Base-by-base conservation (phyloP, 2,888 invertebrate genomes). In the Oligia latruncula region DNA sequence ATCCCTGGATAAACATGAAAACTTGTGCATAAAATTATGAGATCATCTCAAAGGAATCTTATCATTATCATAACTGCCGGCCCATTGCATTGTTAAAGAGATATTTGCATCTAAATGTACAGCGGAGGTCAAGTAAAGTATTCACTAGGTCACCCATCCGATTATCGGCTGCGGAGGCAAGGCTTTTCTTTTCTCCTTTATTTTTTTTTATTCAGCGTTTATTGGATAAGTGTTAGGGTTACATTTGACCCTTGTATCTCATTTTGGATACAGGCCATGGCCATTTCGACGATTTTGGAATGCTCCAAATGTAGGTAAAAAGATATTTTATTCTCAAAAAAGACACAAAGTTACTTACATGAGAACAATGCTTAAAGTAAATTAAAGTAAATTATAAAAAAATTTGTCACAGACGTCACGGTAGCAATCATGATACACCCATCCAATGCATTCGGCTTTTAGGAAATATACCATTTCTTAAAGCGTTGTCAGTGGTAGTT, bases 101-200 rank as follows among this genome's bases (percentile, higher is more conserved):
- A 80, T 78, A 89, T 88, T 88, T 89, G 89, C 86, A 88, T 88
- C 71, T 89, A 77, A 88, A 89, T 85, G 82, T 77, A 73, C 74
- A 74, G 35, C 40, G 80, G 84, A 86, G 83, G 86, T 84, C 78
- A 82, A 78, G 78, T 78, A 73, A 83, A 84, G 80, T 81, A 86
- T 83, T 83, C 67, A 78, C 72, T 87, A 86, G 88, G 82, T 87
- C 86, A 79, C 55, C 74, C 77, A 83, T 81, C 73, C 35, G 55
- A 80, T 77, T 84, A 65, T 52, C 17, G 17, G 29, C 40, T 17
- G 68, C 43, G 46, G 68, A 77, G n/a, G n/a, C 0, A 20, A 64
- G 58, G n/a, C 1, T 68, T 68, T 71, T 62, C 13, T 72, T 60
- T n/a, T 68, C 17, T n/a, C 20, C 15, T 67, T 35, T 43, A 4